Base-by-base conservation (phyloP, 1,140 invertebrate genomes). In the Pectinophora gossypiella region DNA sequence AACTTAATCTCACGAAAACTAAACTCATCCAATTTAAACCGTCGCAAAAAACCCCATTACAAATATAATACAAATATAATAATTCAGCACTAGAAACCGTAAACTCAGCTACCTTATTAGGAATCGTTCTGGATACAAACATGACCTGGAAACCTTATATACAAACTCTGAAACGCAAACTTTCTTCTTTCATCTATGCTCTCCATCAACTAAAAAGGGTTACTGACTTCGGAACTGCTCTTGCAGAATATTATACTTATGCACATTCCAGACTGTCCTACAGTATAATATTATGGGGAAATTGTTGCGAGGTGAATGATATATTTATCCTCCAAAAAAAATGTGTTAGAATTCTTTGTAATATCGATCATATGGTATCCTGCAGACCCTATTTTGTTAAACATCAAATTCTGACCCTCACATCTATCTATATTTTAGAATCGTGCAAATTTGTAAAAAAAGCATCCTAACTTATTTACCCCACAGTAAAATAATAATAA, bases 21-120 rank as follows among this genome's bases (percentile, higher is more conserved):
- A 50, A 50, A 27, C 18, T 50, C 12, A 40, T 50, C 3, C 35
- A 50, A 22, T 50, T 50, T 42, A 40, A 23, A 42, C 48, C 48
- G 12, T 22, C 22, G 6, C 48, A 50, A 42, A 50, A 42, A 42
- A 2, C 19, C 16, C 9, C 19, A 4, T 50, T 50, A 21, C 7
- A 35, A 20, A 49, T 49, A 21, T 9, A 20, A n/a, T 49, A 38
- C 21, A 49, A 10, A n/a, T 22, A 49, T 15, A 40, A 49, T 10
- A 42, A 40, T 20, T 23, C 13, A 18, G 1, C 13, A 42, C 13
- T 50, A 13, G 48, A 50, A 18, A 22, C 2, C 3, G 22, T 42
- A 12, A 42, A 42, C 19, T 22, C 48, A 12, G 48, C 48, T 2
- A 15, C 19, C 15, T n/a, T 50, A 16, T 19, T 50, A 22, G 48